These are phyloP conservation scores for Numenius phaeopus DNA, from an alignment of 2,797 vertebrate species.

Conservation along the genomic window DNA sequence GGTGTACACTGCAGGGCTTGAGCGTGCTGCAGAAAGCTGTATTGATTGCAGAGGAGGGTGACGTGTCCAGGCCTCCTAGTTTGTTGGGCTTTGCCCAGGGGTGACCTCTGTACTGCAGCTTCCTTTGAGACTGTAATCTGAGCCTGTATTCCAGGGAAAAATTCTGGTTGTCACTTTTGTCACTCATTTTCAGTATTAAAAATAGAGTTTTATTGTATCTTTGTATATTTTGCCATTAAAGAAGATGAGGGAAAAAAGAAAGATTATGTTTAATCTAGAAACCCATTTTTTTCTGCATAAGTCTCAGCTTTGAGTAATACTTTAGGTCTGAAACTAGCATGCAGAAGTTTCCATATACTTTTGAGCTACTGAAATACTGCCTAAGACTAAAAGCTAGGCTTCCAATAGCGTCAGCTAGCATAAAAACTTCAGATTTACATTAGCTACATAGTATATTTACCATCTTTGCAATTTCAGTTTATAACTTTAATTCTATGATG, in stretches of 20 bases:
- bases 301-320: not conserved
- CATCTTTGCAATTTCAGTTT: not conserved
- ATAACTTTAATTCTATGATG: not conserved
- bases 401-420: not conserved
- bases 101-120: not conserved
- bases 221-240: not conserved
- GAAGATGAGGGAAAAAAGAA: accelerated
- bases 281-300: not conserved
- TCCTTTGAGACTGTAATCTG: not conserved
- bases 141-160: not conserved
- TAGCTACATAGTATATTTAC: not conserved
- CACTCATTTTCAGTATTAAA: not conserved
- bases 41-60: not conserved
- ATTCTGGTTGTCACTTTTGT: not conserved
- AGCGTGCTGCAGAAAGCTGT: not conserved
- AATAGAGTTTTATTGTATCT: not conserved
- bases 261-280: not conserved
- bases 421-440: not conserved
- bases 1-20: accelerated
- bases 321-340: not conserved
- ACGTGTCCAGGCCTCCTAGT: not conserved
- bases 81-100: not conserved
- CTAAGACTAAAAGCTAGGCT: not conserved
- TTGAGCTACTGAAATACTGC: not conserved
- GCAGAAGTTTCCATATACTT: not conserved